Percentiles rank a stretch among this genome's conserved stretches.
phyloP scores from a whole-genome alignment of 2,888 invertebrate genomes.

The Nudaria mundana region DNA sequence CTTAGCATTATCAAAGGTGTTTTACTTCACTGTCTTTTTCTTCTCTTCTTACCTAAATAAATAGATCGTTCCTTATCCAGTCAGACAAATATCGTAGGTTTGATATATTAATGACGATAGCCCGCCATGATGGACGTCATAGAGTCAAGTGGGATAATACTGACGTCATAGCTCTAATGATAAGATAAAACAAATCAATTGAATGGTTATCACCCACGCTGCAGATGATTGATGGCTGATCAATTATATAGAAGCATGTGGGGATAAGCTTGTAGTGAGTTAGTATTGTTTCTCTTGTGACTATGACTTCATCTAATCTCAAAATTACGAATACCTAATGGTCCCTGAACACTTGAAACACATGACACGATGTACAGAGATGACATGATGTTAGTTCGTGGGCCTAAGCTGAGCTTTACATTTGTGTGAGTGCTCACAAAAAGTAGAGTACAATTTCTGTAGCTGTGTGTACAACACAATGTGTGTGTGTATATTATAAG shows the following conservation, averaged over 20 bases:
- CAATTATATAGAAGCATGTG: neutral
- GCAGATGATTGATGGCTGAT: slow-evolving; percentile 6
- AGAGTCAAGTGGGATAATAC: slow-evolving; percentile 18
- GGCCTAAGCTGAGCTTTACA: too few relatives aligned
- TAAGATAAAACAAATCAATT: slow-evolving; percentile 27
- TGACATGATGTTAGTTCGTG: too few relatives aligned
- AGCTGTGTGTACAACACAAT: too few relatives aligned
- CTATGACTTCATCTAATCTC: neutral
- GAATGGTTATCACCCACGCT: slow-evolving; percentile 22
- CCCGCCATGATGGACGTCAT: slow-evolving; percentile 20
- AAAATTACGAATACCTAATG: too few relatives aligned
- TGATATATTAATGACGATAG: slow-evolving; percentile 23
- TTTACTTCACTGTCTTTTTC: too few relatives aligned
- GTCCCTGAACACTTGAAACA: too few relatives aligned
- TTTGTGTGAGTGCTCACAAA: too few relatives aligned
- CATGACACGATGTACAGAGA: too few relatives aligned
- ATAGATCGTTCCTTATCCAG: slow-evolving; percentile 2
- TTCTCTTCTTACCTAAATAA: neutral
- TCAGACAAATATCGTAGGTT: slow-evolving; percentile 9
- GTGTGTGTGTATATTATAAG: too few relatives aligned
- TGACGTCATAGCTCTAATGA: slow-evolving; percentile 20
- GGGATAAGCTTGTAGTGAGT: neutral
- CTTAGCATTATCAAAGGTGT: too few relatives aligned
- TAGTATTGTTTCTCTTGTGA: neutral
- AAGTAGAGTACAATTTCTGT: too few relatives aligned